Conservation (phyloP, 1,140 invertebrate species). For the Eriosoma lanigerum region DNA sequence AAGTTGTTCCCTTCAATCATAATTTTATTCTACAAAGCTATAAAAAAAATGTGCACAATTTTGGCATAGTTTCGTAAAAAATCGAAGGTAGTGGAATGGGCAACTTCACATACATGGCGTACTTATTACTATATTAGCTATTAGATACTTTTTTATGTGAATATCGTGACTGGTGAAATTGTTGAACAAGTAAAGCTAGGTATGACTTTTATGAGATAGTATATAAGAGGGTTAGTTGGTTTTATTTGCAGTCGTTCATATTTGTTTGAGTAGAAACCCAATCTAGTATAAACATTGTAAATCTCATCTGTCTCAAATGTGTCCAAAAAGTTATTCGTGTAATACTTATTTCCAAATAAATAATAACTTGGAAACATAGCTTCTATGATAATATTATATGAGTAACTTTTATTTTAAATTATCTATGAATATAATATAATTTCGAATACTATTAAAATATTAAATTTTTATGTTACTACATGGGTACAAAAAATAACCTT, state of each 20-base stretch:
- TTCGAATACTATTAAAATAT: constrained; percentile 2
- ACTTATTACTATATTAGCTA: too few species aligned
- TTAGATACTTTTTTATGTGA: too few species aligned
- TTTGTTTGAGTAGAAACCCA: neutral
- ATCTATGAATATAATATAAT: neutral
- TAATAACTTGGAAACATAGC: neutral
- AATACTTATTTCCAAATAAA: neutral
- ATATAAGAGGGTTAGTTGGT: neutral
- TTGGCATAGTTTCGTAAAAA: too few species aligned
- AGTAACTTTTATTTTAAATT: constrained; percentile 9
- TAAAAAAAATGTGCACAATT: too few species aligned
- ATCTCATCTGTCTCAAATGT: neutral
- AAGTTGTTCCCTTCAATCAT: too few species aligned
- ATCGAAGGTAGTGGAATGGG: too few species aligned
- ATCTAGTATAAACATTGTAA: neutral
- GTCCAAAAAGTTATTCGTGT: neutral
- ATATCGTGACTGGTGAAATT: neutral
- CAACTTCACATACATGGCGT: too few species aligned
- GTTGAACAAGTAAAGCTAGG: neutral
- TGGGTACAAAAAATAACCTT: neutral
- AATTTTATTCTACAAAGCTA: too few species aligned
- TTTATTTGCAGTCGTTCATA: neutral
- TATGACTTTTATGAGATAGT: neutral
- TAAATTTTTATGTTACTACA: neutral
- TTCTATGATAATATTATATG: neutral